Evolutionary conservation across 1,140 invertebrate species (phyloP).

Genomic region (Trypoxylus dichotomus): DNA sequence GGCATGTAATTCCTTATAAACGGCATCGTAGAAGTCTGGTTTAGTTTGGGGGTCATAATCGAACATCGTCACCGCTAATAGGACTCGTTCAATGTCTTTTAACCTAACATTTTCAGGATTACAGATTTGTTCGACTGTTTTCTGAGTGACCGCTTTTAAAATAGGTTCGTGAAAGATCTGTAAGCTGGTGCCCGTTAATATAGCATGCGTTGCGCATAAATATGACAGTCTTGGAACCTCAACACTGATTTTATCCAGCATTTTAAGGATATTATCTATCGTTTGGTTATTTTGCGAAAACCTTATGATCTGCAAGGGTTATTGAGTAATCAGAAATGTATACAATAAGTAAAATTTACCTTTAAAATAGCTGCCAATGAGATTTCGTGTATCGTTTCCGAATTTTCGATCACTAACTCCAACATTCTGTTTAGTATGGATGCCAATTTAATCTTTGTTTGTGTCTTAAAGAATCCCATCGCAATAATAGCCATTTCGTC

Average conservation of each 20-base stretch:
- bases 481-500: slow-evolving; percentile 61
- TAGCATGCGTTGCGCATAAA: slow-evolving; percentile 57
- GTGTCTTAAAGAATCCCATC: slow-evolving; percentile 65
- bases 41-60: slow-evolving; percentile 53
- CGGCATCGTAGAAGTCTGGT: slow-evolving; percentile 52
- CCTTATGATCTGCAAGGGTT: slow-evolving; percentile 43
- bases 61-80: slow-evolving; percentile 56
- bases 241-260: slow-evolving; percentile 48
- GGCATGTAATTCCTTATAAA: slow-evolving; percentile 56
- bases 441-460: slow-evolving; percentile 56
- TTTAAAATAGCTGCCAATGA: slow-evolving; percentile 60
- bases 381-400: slow-evolving; percentile 56
- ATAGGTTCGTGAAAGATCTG: slow-evolving; percentile 47
- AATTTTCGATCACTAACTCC: slow-evolving; percentile 47
- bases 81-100: slow-evolving; percentile 66
- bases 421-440: slow-evolving; percentile 55
- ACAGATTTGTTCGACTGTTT: slow-evolving; percentile 37
- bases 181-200: slow-evolving; percentile 56
- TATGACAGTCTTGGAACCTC: slow-evolving; percentile 55
- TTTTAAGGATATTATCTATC: slow-evolving; percentile 36
- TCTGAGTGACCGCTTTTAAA: slow-evolving; percentile 37
- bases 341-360: slow-evolving; percentile 41
- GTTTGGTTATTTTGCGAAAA: slow-evolving; percentile 44
- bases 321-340: background rate
- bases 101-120: slow-evolving; percentile 53